Base-by-base conservation (phyloP, 1,140 invertebrate genomes). In the Scaptomyza pallida region DNA sequence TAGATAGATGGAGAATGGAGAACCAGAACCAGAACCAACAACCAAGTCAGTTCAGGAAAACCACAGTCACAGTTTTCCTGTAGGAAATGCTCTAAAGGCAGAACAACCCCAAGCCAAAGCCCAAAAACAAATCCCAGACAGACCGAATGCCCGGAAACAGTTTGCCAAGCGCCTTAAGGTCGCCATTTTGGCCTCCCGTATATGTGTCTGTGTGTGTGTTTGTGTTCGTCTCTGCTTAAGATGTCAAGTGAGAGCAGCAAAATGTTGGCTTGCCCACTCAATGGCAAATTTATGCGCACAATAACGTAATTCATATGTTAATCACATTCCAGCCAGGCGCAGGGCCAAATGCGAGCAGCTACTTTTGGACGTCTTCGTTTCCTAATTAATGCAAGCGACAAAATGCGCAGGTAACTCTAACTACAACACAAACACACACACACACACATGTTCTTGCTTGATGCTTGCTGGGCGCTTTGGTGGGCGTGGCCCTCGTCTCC, bases 301-400 rank as follows among this genome's bases (percentile, higher is more conserved):
- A 82, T 88, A 26, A 67, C 61, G 82, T 76, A 81, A 88, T 88
- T 88, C 82, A 88, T 88, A 88, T 88, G 82, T 88, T 88, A 88
- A 88, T 88, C 82, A 60, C 74, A 88, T 72, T 48, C 19, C 61
- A 48, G 57, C 48, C 55, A 48, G 45, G 10, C n/a, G 33, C 10
- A 40, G 8, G 44, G 41, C 33, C 16, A 45, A n/a, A n/a, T n/a
- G n/a, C n/a, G n/a, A n/a, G n/a, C n/a, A 48, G 52, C 13, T 44
- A 64, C 45, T 71, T 56, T 51, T 16, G 60, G 68, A 61, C 72
- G 64, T 47, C 56, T 30, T 8, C 9, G 26, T 56, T 81, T 82
- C 81, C 88, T 88, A 88, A 88, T 88, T 88, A 88, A 88, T 86
- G 71, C 73, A 48, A 88, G 81, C 79, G 57, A 65, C 79, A 71